Base-by-base conservation (phyloP, 2,113 vertebrate species). In the Anarhynchus alexandrinus region DNA sequence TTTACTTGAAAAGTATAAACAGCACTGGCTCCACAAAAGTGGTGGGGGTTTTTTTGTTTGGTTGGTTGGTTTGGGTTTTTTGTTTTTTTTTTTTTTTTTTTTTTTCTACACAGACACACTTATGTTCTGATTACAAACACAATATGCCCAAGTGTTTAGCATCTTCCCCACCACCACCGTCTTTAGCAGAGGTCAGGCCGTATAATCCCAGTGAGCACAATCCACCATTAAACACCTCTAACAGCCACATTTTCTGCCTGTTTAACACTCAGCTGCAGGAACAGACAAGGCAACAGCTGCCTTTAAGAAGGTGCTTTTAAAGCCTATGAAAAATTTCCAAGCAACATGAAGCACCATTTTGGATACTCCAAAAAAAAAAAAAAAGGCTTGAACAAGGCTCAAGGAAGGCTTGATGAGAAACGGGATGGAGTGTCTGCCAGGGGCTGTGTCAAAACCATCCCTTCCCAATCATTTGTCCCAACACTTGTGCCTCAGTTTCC, bases 101-200 rank as follows among this genome's bases (percentile, higher is more conserved):
- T 12, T 77, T 9, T 84, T 16, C 57, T 89, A 74, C 29, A 34
- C 29, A 34, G 73, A 64, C 43, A 80, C 54, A 58, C 58, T 64
- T 20, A 65, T 20, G 29, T 70, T 91, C 36, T 40, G 58, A 76
- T 77, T 87, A 38, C 12, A 84, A 91, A 78, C 21, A 74, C 10
- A 85, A 84, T 32, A 26, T 49, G 32, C 20, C 38, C 83, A 87
- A 84, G 47, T 3, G 7, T 74, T 91, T 43, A 49, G 26, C 34
- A 15, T 54, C 16, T 2, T 29, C 15, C 4, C 49, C 1, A 9
- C 8, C 9, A 0, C 20, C 11, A 49, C 13, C 7, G 8, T 30
- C 36, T 81, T 91, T 47, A 80, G 55, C 38, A n/a, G n/a, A 78
- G 30, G 32, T 85, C 61, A 71, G 80, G 64, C 34, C 66, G n/a